Percentiles rank a stretch among this genome's conserved stretches.
These are phyloP conservation scores for Picathartes gymnocephalus DNA, from an alignment of 2,113 vertebrate species.

Conservation along the genomic window DNA sequence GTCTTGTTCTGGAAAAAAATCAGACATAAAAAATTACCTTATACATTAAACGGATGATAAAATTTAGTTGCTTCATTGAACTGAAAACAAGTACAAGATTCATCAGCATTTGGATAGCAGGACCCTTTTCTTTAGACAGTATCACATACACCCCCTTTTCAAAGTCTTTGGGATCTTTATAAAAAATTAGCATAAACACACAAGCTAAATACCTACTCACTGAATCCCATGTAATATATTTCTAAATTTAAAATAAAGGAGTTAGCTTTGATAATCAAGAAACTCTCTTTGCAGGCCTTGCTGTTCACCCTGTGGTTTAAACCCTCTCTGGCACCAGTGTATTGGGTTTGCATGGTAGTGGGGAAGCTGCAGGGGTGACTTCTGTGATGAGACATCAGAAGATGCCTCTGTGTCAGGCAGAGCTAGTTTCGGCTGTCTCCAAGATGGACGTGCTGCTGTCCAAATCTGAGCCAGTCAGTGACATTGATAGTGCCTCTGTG, in stretches of 20 bases:
- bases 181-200: neutral
- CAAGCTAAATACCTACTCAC: neutral
- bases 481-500: neutral
- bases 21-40: neutral
- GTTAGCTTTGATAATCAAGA: neutral
- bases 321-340: neutral
- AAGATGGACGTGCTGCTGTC: fast-evolving
- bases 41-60: neutral
- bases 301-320: neutral
- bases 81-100: neutral
- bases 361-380: neutral
- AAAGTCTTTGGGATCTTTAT: neutral
- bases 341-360: neutral
- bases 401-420: neutral
- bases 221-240: neutral
- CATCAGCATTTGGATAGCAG: neutral
- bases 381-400: neutral
- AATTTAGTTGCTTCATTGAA: neutral
- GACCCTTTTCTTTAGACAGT: neutral
- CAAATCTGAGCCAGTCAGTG: neutral
- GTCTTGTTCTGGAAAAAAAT: slow-evolving; percentile 66
- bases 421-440: neutral
- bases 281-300: neutral
- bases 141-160: neutral
- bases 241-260: neutral